Percentiles rank a stretch among this genome's conserved stretches.
phyloP scores from a whole-genome alignment of 2,797 vertebrate genomes.

The Clarias laeviceps region DNA sequence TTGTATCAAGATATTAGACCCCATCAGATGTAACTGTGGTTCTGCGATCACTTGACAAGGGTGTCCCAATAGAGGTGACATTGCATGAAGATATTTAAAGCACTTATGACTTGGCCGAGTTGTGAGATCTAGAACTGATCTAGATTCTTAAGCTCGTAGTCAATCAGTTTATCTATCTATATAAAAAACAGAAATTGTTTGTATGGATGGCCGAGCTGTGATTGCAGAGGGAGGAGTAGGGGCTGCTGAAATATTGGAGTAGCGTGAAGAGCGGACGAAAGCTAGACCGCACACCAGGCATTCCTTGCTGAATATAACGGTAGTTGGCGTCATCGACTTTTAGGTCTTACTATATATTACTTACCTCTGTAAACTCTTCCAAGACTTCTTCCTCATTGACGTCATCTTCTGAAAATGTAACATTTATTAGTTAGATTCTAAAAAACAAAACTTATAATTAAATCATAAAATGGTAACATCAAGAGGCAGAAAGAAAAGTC shows the following conservation, averaged over 20 bases:
- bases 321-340: too few species aligned
- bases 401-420: slow-evolving; percentile 54
- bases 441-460: not conserved
- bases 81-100: not conserved
- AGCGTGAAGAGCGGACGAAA: too few species aligned
- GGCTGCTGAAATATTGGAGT: too few species aligned
- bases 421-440: not conserved
- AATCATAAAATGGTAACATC: not conserved
- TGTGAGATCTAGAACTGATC: not conserved
- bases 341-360: not conserved
- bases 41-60: not conserved
- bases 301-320: too few species aligned
- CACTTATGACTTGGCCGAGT: not conserved
- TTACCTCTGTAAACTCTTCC: slow-evolving; percentile 52
- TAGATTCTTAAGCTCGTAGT: not conserved
- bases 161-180: not conserved
- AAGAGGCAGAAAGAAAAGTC: not conserved
- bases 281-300: too few species aligned
- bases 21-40: not conserved
- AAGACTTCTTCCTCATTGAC: slow-evolving; percentile 64
- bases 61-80: not conserved
- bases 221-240: too few species aligned
- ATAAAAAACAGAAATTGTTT: too few species aligned
- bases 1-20: not conserved
- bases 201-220: too few species aligned